Evolutionary conservation across 2,888 invertebrate genomes (phyloP), one percentile per base, ranked within the genome.

Genomic region (Thera britannica): DNA sequence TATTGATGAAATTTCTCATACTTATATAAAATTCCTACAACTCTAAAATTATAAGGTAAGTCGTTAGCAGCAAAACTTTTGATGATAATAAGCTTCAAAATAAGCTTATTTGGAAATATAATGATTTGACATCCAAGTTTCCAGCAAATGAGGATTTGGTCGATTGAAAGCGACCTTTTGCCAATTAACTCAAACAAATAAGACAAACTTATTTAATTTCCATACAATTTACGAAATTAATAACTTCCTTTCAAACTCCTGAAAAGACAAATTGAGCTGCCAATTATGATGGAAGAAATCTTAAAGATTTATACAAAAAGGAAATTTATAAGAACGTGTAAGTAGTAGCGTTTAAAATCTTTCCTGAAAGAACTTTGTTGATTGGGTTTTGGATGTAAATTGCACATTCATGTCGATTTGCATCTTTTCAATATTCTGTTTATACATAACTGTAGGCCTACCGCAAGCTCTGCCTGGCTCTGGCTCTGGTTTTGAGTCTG

Each of bases 211-310:
- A 58, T 59, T 62, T 62, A 62, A 63, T 64, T 64, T 64, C 58
- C 58, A 67, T 56, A 58, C 63, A 67, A 67, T 64, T 69, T 56
- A 58, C 62, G 59, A 69, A 69, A 65, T 65, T 65, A 65, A 62
- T 62, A 61, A 66, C 55, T 62, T 58, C 65, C 58, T 55, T 58
- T 61, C 49, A 58, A 65, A 69, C 65, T 68, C 55, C 56, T 65
- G 62, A 62, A 62, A 61, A 64, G 68, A 62, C 46, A 65, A 65
- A 69, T 69, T 69, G 68, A 69, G 34, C 68, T 59, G 65, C 62
- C 59, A 69, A 69, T 69, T 65, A 65, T 65, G 59, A 46, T 56
- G 60, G 7, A 12, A n/a, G 34, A 63, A 60, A 54, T 61, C 61
- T 38, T 48, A 60, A 57, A 59, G 55, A 49, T 55, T n/a, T 62